Evolutionary conservation across 53 echinoderm and acorn worm genomes (phyloP).

Genomic region (Holothuria scabra): DNA sequence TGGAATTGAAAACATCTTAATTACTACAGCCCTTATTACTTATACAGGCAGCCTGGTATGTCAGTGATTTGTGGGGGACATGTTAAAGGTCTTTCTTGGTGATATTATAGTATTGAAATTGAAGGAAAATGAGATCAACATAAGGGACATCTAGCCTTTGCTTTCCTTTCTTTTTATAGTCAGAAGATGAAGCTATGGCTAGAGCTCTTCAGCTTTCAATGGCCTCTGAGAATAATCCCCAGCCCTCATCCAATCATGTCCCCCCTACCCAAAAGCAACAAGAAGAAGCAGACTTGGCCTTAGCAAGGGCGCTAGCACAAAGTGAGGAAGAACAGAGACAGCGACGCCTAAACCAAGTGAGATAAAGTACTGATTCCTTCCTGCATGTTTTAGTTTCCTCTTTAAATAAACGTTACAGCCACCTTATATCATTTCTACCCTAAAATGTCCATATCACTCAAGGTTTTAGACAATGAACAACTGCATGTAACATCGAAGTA

Average conservation of each 20-base stretch:
- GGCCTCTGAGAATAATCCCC: slow-evolving; percentile 3
- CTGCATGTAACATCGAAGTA: too few species aligned
- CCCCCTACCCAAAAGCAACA: slow-evolving; percentile 60
- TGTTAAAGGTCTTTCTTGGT: too few species aligned
- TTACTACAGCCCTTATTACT: too few species aligned
- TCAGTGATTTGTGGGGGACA: too few species aligned
- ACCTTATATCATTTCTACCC: too few species aligned
- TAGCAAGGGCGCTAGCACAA: slow-evolving; percentile 84
- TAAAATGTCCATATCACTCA: too few species aligned
- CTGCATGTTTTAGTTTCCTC: neutral
- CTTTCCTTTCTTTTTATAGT: slow-evolving; percentile 53
- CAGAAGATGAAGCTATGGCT: slow-evolving; percentile 98
- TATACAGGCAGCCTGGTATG: too few species aligned
- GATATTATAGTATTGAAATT: too few species aligned
- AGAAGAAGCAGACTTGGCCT: slow-evolving; percentile 82
- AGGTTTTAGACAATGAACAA: too few species aligned
- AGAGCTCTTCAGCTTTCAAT: slow-evolving; percentile 95
- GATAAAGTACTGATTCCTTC: slow-evolving; percentile 21
- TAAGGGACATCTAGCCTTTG: neutral
- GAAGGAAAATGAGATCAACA: too few species aligned
- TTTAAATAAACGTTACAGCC: neutral
- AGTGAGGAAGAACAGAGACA: slow-evolving; percentile 84
- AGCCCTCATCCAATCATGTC: slow-evolving; percentile 19
- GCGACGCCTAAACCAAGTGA: slow-evolving; percentile 58
- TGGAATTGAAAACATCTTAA: too few species aligned